These are phyloP conservation scores for Pangasius djambal DNA, from an alignment of 2,797 vertebrate genomes.

Conservation along the genomic window DNA sequence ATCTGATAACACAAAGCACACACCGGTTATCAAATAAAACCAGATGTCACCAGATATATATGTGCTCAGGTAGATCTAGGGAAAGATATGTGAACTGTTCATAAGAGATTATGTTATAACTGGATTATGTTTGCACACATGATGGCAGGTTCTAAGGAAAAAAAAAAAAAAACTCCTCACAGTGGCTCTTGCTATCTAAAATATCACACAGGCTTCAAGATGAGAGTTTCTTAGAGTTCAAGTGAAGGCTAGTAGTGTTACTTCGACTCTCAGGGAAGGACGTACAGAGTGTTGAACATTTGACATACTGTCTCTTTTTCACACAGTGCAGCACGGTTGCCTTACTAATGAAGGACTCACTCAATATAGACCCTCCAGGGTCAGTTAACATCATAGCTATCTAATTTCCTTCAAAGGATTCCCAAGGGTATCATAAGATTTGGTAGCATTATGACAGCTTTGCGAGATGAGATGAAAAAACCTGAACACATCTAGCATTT, in stretches of 20 bases:
- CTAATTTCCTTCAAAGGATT: conserved; percentile 16
- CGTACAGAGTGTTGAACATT: conserved; percentile 11
- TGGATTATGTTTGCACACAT: conserved; percentile 7
- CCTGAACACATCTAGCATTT: no score
- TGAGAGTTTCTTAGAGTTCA: conserved; percentile 12
- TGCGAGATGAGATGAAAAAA: not conserved
- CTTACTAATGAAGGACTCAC: not conserved
- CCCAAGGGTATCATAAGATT: not conserved
- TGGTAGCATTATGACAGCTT: not conserved
- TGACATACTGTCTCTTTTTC: conserved; percentile 2
- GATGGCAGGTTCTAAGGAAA: not conserved
- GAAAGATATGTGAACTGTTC: not conserved
- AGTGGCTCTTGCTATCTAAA: not conserved
- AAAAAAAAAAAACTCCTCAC: not conserved
- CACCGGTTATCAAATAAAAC: not conserved
- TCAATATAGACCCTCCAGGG: conserved; percentile 15
- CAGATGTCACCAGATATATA: not conserved
- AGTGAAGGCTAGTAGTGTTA: conserved; percentile 18
- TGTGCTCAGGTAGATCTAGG: not conserved
- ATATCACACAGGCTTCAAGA: conserved; percentile 16
- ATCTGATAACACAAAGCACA: conserved; percentile 27
- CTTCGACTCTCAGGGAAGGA: not conserved
- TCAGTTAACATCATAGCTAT: conserved; percentile 5
- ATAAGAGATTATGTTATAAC: conserved; percentile 1
- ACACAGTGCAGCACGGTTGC: not conserved